Conservation (phyloP, 2,113 vertebrate genomes). For the Tyrannus savana region DNA sequence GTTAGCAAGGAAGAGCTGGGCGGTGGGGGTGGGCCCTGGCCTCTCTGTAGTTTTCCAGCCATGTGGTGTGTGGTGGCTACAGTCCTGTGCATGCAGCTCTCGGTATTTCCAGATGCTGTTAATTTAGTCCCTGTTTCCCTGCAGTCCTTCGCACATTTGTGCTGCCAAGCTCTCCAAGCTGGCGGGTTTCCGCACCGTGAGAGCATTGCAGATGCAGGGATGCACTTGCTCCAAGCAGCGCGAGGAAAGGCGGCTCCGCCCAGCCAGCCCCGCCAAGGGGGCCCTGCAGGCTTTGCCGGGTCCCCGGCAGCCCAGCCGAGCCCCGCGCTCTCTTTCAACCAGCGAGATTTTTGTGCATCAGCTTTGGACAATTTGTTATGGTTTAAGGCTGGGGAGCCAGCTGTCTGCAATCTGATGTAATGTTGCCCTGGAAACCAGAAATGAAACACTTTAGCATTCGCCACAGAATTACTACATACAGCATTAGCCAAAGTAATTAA, state of each 20-base stretch:
- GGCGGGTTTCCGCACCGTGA: conserved; percentile 70
- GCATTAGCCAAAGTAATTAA: conserved; percentile 82
- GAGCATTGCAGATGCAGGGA: conserved; percentile 78
- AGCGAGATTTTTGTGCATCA: conserved; percentile 57
- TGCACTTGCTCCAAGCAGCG: conserved; percentile 75
- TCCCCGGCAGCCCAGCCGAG: conserved; percentile 54
- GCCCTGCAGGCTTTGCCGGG: conserved; percentile 41
- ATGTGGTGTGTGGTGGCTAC: conserved; percentile 37
- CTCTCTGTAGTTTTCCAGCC: background rate
- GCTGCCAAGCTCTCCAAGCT: conserved; percentile 56
- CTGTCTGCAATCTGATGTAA: conserved; percentile 86
- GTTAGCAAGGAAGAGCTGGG: background rate
- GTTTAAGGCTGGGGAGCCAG: conserved; percentile 81
- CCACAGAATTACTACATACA: conserved; percentile 79
- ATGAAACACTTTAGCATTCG: conserved; percentile 81
- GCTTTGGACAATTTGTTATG: conserved; percentile 79
- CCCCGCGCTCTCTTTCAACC: conserved; percentile 67
- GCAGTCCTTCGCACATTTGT: background rate
- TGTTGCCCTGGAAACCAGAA: conserved; percentile 83
- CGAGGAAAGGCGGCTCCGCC: conserved; percentile 62
- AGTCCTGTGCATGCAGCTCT: background rate
- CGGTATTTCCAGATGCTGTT: conserved; percentile 69
- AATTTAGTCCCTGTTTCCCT: conserved; percentile 38
- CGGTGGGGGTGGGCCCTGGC: background rate
- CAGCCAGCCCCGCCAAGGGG: conserved; percentile 47